These are phyloP conservation scores for Heptranchias perlo DNA, from an alignment of 2,113 vertebrate genomes.

Conservation along the genomic window DNA sequence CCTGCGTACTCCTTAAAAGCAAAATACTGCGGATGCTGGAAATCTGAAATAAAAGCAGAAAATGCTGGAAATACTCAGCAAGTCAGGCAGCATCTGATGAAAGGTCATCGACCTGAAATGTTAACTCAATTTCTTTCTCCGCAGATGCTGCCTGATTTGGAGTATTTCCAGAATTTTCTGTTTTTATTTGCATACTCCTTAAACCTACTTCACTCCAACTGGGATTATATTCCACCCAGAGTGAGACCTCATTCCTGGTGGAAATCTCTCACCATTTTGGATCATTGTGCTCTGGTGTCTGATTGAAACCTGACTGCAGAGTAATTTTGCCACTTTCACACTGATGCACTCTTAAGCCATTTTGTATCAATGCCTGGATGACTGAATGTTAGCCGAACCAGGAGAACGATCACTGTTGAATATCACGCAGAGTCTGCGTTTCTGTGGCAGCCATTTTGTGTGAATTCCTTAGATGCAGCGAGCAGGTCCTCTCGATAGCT, in stretches of 20 bases:
- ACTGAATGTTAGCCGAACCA: background rate
- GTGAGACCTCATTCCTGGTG: background rate
- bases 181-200: background rate
- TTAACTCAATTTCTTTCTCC: too few relatives aligned
- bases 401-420: background rate
- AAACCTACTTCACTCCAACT: background rate
- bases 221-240: background rate
- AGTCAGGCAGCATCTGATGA: too few relatives aligned
- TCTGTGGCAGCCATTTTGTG: background rate
- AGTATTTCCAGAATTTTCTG: too few relatives aligned
- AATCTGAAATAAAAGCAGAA: too few relatives aligned
- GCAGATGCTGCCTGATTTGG: too few relatives aligned
- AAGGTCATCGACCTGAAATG: too few relatives aligned
- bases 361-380: background rate
- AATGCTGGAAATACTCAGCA: too few relatives aligned
- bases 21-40: too few relatives aligned
- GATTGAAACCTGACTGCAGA: background rate
- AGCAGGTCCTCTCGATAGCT: conserved; percentile 35
- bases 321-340: background rate
- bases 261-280: background rate
- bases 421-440: background rate
- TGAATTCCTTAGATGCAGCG: conserved; percentile 37
- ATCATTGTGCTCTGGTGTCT: background rate
- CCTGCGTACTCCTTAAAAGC: background rate
- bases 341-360: background rate